A percentile compares a stretch with the other conserved stretches of the same genome.
Evolutionary conservation across 1,140 invertebrate species (phyloP).

Genomic region (Battus philenor): DNA sequence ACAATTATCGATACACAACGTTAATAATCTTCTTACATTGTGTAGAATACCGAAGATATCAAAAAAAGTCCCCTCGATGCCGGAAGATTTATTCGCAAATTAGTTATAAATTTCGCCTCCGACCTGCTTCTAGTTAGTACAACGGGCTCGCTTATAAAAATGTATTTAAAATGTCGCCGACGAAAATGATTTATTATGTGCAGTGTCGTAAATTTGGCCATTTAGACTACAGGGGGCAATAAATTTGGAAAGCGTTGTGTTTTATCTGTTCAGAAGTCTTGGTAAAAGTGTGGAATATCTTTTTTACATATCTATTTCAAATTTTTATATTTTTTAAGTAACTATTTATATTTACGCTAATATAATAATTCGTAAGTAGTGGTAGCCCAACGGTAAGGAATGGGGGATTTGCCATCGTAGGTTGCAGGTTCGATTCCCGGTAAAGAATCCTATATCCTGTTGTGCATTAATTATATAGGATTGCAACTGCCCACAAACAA

Average conservation of each 20-base stretch:
- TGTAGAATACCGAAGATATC: slow-evolving; percentile 32
- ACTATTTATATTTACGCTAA: no score
- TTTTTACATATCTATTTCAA: no score
- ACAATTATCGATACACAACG: slow-evolving; percentile 71
- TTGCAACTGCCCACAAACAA: no score
- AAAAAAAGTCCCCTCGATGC: slow-evolving; percentile 55
- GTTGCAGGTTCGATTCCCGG: no score
- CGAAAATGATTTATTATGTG: slow-evolving; percentile 68
- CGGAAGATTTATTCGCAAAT: slow-evolving; percentile 73
- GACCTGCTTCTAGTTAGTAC: slow-evolving; percentile 31
- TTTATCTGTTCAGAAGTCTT: neutral
- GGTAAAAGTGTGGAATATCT: no score
- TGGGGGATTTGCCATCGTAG: no score
- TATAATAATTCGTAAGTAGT: no score
- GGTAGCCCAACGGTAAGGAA: no score
- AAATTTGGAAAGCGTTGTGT: slow-evolving; percentile 34
- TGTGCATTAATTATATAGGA: no score
- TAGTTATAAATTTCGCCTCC: slow-evolving; percentile 68
- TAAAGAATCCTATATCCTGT: no score
- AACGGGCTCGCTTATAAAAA: slow-evolving; percentile 68
- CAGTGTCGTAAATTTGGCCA: slow-evolving; percentile 71
- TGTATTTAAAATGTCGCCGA: slow-evolving; percentile 72
- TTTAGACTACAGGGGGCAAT: slow-evolving; percentile 57
- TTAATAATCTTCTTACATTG: slow-evolving; percentile 68
- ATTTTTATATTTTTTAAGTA: no score